Conservation (phyloP, 1,140 invertebrate genomes). For the Calycopis cecrops region DNA sequence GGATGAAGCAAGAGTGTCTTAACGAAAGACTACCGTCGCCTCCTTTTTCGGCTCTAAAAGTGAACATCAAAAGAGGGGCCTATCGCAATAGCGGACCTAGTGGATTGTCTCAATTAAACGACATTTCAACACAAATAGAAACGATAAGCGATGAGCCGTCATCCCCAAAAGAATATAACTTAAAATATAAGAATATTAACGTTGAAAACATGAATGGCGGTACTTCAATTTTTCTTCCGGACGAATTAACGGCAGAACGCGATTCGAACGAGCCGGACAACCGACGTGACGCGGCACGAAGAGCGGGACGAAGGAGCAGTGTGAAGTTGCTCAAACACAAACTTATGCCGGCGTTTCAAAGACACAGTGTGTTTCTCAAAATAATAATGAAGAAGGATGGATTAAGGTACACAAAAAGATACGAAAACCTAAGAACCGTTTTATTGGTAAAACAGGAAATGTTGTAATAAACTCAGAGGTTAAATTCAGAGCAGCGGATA, state of each 20-base stretch:
- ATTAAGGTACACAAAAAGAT: neutral
- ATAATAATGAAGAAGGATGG: constrained; percentile 4
- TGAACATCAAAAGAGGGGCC: constrained; percentile 23
- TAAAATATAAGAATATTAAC: neutral
- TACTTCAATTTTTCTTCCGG: neutral
- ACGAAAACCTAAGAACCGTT: constrained; percentile 4
- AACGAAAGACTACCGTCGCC: neutral
- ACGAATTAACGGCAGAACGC: neutral
- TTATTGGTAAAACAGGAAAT: constrained; percentile 9
- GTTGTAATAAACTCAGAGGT: constrained; percentile 2
- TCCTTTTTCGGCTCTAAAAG: constrained; percentile 18
- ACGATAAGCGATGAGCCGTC: too few relatives aligned
- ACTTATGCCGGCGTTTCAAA: too few relatives aligned
- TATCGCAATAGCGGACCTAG: constrained; percentile 22
- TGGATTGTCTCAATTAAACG: constrained; percentile 10
- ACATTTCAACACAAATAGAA: constrained; percentile 9
- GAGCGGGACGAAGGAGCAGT: too few relatives aligned
- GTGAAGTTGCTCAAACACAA: too few relatives aligned
- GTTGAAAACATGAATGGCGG: neutral
- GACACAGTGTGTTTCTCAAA: neutral
- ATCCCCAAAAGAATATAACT: too few relatives aligned
- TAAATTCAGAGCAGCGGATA: constrained; percentile 12
- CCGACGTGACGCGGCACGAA: neutral
- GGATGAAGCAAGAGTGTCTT: constrained; percentile 3
- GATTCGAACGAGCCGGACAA: constrained; percentile 1